Evolutionary conservation across 2,797 vertebrate genomes (phyloP), one percentile per base, ranked within the genome.

Genomic region (Valencia hispanica): DNA sequence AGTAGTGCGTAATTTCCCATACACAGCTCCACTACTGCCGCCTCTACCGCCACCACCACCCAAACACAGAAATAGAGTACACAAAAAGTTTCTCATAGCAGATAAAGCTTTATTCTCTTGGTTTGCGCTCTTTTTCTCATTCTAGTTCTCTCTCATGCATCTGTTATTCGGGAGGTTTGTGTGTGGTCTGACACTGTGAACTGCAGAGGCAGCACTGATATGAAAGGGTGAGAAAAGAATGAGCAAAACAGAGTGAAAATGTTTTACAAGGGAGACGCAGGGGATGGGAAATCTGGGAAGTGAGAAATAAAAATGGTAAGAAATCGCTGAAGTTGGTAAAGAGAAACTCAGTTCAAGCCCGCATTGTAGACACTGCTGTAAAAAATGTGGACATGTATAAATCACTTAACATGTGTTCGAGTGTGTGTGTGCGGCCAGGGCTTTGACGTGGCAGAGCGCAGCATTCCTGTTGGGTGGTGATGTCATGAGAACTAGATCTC

Each of bases 401-500:
- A 92, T 92, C 88, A 87, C 85, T 90, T 85, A 81, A 83, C 87
- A 79, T 93, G 82, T 91, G 84, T 86, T 86, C 82, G 71, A 77
- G 65, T 72, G 68, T 81, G 70, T 72, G 48, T 74, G 71, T 61
- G 73, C 68, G 76, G 79, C 84, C 91, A 88, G 80, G 90, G 83
- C 94, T 95, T 94, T 93, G 94, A 94, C 90, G 87, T 92, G 90
- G 91, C 91, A 92, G 87, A 92, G 91, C 86, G 70, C 86, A 91
- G 93, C 94, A 96, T 96, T 96, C 95, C 95, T 94, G 94, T 92
- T 92, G 92, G 86, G 92, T 91, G 93, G 92, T 96, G 95, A 96
- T 96, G 95, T 96, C 94, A 96, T 96, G 95, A 96, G 95, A 96
- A 96, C 93, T 91, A 89, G 86, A 89, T 93, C 92, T 91, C 81